Conservation (phyloP, 2,888 invertebrate genomes). For the Eupithecia inturbata region DNA sequence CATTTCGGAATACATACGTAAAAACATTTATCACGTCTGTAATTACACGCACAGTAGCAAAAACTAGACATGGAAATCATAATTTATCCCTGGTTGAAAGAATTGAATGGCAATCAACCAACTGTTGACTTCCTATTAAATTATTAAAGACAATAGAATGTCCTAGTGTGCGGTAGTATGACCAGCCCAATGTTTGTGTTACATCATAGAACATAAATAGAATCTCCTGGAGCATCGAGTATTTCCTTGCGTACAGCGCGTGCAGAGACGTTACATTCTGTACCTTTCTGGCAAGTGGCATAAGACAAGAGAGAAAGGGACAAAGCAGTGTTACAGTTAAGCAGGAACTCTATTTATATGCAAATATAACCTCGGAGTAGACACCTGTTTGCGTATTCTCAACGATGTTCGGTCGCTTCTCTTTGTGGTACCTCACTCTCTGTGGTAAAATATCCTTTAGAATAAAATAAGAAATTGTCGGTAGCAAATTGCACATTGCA, state of each 20-base stretch:
- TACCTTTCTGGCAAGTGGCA: constrained; percentile 69
- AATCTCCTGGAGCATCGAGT: constrained; percentile 76
- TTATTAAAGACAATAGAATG: constrained; percentile 55
- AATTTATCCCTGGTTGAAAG: constrained; percentile 43
- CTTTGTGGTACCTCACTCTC: constrained; percentile 77
- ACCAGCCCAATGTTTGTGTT: constrained; percentile 67
- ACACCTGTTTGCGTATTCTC: constrained; percentile 85
- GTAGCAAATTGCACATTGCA: not conserved
- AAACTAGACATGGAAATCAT: constrained; percentile 47
- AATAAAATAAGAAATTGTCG: constrained; percentile 1
- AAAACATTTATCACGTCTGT: constrained; percentile 39
- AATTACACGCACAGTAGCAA: constrained; percentile 34
- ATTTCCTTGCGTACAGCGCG: constrained; percentile 69
- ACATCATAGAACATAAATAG: constrained; percentile 81
- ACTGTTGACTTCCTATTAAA: constrained; percentile 52
- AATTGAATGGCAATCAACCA: constrained; percentile 46
- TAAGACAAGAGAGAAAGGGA: constrained; percentile 75
- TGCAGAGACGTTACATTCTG: constrained; percentile 72
- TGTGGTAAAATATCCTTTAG: constrained; percentile 70
- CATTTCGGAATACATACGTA: constrained; percentile 48
- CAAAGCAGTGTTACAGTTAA: constrained; percentile 81
- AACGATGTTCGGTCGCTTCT: constrained; percentile 70
- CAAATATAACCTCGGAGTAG: constrained; percentile 83
- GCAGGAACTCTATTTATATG: constrained; percentile 85
- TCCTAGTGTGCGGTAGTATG: constrained; percentile 57